Evolutionary conservation across 2,797 vertebrate genomes (phyloP).

Genomic region (Acanthurus lineatus): DNA sequence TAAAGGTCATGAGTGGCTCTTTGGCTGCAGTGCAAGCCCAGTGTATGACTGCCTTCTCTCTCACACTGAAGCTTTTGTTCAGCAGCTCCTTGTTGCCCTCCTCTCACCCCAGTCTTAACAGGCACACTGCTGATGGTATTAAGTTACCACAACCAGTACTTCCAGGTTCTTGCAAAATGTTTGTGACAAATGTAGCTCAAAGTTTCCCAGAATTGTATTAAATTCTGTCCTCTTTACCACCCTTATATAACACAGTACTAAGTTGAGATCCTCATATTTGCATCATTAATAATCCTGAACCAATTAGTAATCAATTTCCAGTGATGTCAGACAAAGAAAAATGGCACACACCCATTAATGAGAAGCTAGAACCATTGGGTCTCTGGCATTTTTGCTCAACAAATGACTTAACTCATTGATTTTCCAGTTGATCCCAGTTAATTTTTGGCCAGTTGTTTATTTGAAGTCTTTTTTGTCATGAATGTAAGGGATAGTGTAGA

Average conservation of each 20-base stretch:
- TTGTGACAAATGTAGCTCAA: background rate
- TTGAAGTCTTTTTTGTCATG: background rate
- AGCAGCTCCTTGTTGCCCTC: constrained; percentile 34
- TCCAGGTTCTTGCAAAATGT: background rate
- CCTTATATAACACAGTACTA: background rate
- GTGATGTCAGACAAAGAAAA: background rate
- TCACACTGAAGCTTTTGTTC: constrained; percentile 79
- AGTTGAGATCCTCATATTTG: background rate
- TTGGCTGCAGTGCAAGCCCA: constrained; percentile 56
- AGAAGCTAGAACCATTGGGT: background rate
- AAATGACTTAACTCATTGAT: background rate
- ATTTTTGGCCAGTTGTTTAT: background rate
- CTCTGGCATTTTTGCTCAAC: background rate
- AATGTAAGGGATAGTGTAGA: too few relatives aligned
- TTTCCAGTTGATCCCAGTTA: background rate
- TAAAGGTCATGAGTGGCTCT: constrained; percentile 77
- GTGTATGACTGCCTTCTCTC: constrained; percentile 43
- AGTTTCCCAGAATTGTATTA: background rate
- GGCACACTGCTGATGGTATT: constrained; percentile 27
- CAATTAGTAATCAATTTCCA: background rate
- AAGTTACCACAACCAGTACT: constrained; percentile 25
- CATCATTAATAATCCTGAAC: background rate
- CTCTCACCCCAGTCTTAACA: constrained; percentile 31
- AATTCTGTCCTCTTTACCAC: background rate
- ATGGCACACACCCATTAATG: background rate